Base-by-base conservation (phyloP, 2,888 invertebrate genomes). In the Phoronis australis region DNA sequence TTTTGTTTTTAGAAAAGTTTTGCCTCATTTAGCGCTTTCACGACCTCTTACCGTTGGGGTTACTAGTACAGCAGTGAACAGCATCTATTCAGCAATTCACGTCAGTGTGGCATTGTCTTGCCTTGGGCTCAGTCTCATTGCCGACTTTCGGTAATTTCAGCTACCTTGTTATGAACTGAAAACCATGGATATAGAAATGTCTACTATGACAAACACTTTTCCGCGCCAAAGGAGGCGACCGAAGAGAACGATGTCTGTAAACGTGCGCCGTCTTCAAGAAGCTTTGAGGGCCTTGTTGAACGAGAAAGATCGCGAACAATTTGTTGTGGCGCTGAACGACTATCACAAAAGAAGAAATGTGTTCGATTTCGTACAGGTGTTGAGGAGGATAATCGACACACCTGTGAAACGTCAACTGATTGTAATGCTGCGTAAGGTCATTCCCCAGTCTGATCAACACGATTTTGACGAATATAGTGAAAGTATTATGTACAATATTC, bases 351-450 rank as follows among this genome's bases (percentile, higher is more conserved):
- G 62, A 12, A 46, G 66, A 25, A 65, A 71, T 51, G 59, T 69
- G 15, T 54, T 62, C n/a, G 61, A 64, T 40, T 62, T 71, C 42
- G 61, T 65, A 1, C 59, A 56, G 37, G 51, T 55, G 18, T 57
- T 73, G 9, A 57, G 58, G 37, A 52, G 57, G 18, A 53, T 72
- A n/a, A 56, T 73, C 4, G 65, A 69, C 51, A 69, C 71, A 4
- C 65, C 69, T 2, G 66, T 63, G 21, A 72, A 72, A 45, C 52
- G 61, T 24, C 62, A 65, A 44, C 31, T 56, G 18, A 47, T 68
- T 40, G 56, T 68, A 15, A 44, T 66, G 18, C 61, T 72, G 4
- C 53, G 65, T n/a, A 57, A 57, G 40, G 62, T 69, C 15, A 62
- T 72, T 26, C 68, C 68, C 4, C 56, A 51, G 15, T 45, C 56